Base-by-base conservation (phyloP, 1,140 invertebrate species). In the Halyomorpha halys region DNA sequence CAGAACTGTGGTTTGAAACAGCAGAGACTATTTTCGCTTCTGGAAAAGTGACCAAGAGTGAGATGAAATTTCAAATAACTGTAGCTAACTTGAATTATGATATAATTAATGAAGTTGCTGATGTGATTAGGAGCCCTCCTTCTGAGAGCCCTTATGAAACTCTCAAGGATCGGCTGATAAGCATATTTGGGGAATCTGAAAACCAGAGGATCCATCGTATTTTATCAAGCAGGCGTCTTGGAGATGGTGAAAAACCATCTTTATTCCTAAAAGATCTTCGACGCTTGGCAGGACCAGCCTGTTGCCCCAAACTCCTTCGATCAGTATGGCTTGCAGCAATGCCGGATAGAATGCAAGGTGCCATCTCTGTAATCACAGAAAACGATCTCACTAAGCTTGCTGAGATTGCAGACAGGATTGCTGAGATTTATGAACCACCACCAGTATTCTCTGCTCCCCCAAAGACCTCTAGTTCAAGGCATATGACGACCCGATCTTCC, bases 1-100 rank as follows among this genome's bases (percentile, higher is more conserved):
- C 69, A 3, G 61, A 65, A 5, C 59, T 70, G 16, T 73, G 72
- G 72, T 73, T 73, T 59, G 45, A 51, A 2, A 68, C 69, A n/a
- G 61, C 69, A 3, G 70, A 72, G 63, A 45, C 63, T 2, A 65
- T 69, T 16, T 70, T 72, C 61, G 61, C 27, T 2, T 21, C 67
- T 0, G 21, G 53, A 0, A 51, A 62, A 6, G 68, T 72, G 14
- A 69, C 67, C 0, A 25, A 44, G 6, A 64, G 66, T 47, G 65
- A 67, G 0, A 66, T 68, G 0, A 72, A 71, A 60, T 71, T 63
- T 45, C 13, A 65, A 27, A 16, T 62, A 8, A 60, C 70, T 0
- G 21, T 72, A 4, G 39, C 51, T 11, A 62, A 67, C 21, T 53
- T 71, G 0, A 63, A 69, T 13, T 4, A 18, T 2, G 62, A 65